Conservation (phyloP, 2,888 invertebrate genomes). For the Diarsia rubi region DNA sequence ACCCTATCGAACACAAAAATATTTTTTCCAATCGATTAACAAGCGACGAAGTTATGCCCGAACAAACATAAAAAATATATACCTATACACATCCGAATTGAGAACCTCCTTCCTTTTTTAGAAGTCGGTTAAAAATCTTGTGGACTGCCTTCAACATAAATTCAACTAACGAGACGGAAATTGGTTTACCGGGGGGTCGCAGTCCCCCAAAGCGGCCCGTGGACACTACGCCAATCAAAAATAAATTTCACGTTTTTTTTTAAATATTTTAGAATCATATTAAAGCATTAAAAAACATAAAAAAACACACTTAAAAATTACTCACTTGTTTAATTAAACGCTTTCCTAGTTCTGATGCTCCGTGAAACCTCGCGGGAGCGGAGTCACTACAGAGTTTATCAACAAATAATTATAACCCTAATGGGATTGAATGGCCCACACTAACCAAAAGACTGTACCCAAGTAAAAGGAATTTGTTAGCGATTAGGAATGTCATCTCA, state of each 20-base stretch:
- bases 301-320: too few relatives aligned
- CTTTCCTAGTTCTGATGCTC: neutral
- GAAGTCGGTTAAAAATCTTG: too few relatives aligned
- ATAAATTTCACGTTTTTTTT: constrained; percentile 4
- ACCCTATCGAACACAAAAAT: too few relatives aligned
- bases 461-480: constrained; percentile 54
- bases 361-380: neutral
- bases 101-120: too few relatives aligned
- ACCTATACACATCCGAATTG: too few relatives aligned
- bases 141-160: neutral
- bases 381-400: neutral
- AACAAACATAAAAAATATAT: too few relatives aligned
- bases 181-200: neutral
- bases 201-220: neutral
- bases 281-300: too few relatives aligned
- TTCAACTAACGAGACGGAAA: neutral
- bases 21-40: too few relatives aligned
- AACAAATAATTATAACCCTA: neutral
- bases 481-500: constrained; percentile 54
- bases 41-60: too few relatives aligned
- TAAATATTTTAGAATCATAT: too few relatives aligned
- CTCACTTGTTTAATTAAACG: too few relatives aligned
- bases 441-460: constrained; percentile 32
- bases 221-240: constrained; percentile 2
- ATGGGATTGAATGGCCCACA: constrained; percentile 3